Base-by-base conservation (phyloP, 2,797 vertebrate genomes). In the Spea hammondii region DNA sequence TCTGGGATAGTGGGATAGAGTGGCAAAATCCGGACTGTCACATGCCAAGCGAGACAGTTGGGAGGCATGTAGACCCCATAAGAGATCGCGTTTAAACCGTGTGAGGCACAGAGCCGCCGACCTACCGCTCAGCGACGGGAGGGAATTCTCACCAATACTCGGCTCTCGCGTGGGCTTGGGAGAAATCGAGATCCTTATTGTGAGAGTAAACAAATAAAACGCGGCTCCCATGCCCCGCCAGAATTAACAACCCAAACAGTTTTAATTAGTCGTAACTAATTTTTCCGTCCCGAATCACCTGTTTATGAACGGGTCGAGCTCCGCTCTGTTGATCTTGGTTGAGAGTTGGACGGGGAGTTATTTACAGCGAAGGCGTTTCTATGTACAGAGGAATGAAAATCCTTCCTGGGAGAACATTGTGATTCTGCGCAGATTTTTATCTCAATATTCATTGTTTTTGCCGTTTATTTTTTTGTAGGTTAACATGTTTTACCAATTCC, bases 181-280 rank as follows among this genome's bases (percentile, higher is more conserved):
- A 50, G 76, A 51, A 76, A 72, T 67, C 7, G 12, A 60, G 76
- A 32, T 50, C 45, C 8, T 64, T 81, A 70, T 72, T 81, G 67
- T 13, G 4, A 68, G 64, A 81, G 70, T 73, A 81, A 81, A 77
- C 55, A 77, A 72, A 77, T 76, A 76, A 62, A 46, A 65, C 57
- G 66, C 11, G 2, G 2, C 13, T 46, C 48, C 8, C 4, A 9
- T n/a, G n/a, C 65, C 32, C 0, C 14, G 11, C 53, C 70, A 72
- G 44, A 4, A 73, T 67, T 77, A 71, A 73, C 74, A 77, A 49
- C 70, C 65, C 5, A n/a, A 59, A 53, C 72, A 11, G 17, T 76
- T 48, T 73, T 57, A 81, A 77, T 81, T 49, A 77, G n/a, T 53
- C 54, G 50, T 12, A 67, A 13, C 47, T n/a, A 45, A 60, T 76